A percentile compares a stretch with the other conserved stretches of the same genome.
Evolutionary conservation across 2,797 vertebrate genomes (phyloP).

Genomic region (Pseudocheirus occidentalis): DNA sequence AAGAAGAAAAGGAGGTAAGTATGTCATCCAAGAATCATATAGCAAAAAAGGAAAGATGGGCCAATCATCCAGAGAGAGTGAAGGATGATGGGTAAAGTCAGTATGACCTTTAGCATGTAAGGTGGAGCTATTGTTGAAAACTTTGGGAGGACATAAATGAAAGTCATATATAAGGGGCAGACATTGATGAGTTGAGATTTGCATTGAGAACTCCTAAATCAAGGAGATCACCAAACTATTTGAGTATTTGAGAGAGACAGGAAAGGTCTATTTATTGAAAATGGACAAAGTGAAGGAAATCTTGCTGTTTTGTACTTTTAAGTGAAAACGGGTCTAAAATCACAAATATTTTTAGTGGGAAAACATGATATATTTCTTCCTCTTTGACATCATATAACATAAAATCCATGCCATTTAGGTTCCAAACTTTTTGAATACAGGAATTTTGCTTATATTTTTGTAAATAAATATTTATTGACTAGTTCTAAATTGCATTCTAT

Average conservation of each 20-base stretch:
- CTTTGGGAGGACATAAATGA: neutral
- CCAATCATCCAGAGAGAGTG: neutral
- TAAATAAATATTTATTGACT: neutral
- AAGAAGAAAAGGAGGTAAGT: neutral
- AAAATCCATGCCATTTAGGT: neutral
- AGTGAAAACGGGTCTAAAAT: neutral
- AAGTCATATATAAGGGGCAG: neutral
- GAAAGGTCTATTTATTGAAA: neutral
- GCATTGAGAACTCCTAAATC: neutral
- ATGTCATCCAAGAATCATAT: neutral
- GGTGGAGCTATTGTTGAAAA: neutral
- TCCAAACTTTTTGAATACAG: neutral
- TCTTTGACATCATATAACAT: neutral
- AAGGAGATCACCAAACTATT: neutral
- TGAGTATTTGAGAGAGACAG: neutral
- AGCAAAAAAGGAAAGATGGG: neutral
- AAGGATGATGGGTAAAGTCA: neutral
- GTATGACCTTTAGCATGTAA: neutral
- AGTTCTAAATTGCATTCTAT: neutral
- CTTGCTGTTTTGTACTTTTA: neutral
- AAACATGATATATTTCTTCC: neutral
- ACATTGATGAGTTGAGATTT: neutral
- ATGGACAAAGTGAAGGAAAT: neutral
- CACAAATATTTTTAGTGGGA: neutral
- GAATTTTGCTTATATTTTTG: neutral